Base-by-base conservation (phyloP, 2,888 invertebrate genomes). In the Halictus quadricinctus region DNA sequence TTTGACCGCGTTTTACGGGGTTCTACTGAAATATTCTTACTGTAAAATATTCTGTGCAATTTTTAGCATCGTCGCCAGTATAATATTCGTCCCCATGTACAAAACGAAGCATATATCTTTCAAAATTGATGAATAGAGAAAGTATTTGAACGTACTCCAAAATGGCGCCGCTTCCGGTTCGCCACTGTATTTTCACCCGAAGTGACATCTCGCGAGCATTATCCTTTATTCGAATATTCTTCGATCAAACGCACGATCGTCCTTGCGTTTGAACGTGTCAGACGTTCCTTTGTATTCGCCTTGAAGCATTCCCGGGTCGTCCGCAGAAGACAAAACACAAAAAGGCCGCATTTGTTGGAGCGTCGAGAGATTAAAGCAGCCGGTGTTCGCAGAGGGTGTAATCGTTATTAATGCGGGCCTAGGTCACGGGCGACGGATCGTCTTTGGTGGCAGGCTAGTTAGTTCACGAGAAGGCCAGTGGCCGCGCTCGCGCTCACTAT, bases 401-500 rank as follows among this genome's bases (percentile, higher is more conserved):
- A 92, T 89, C 91, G 92, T 94, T 93, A 93, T 94, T 93, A 94
- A 94, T 94, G 93, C 94, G 92, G 94, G 94, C 93, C 93, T 95
- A 95, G 95, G 95, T 95, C 95, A 95, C 95, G 95, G 95, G 95
- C 95, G 95, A 89, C 93, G 93, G 92, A 94, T 94, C 93, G 93
- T 94, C 91, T 91, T 91, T 92, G 90, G 93, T 93, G 92, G 93
- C 93, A 54, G 92, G 92, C 90, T 92, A 93, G 94, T 95, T 95
- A 95, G 95, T 95, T 96, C 95, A 95, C 95, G 95, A 95, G 95
- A 95, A 95, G 95, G 94, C 94, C 94, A 94, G 94, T 94, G 94
- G 94, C 94, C 94, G 94, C 94, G 93, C 93, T 93, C 95, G 95
- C 95, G 95, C 95, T 94, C 94, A 95, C 96, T 96, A 96, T 96